Conservation (phyloP, 35 echinoderm and acorn worm species). For the Anneissia japonica region DNA sequence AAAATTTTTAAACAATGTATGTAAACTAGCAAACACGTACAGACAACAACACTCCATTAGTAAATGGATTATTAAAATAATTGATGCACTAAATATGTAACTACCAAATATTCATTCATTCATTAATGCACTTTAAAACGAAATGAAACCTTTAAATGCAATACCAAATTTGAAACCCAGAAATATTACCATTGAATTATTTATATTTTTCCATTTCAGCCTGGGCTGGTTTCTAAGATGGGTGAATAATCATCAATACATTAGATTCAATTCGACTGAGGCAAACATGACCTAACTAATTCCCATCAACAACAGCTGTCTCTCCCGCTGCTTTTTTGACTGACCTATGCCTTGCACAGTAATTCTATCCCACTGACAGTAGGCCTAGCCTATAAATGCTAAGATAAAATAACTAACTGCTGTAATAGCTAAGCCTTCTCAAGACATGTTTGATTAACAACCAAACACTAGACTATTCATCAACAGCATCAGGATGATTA, state of each 20-base stretch:
- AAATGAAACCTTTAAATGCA: background rate
- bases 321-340: background rate
- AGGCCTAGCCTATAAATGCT: background rate
- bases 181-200: background rate
- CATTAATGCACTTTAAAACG: background rate
- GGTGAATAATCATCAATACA: background rate
- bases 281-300: background rate
- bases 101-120: background rate
- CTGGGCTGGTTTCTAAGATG: background rate
- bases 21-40: too few relatives aligned
- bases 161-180: background rate
- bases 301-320: background rate
- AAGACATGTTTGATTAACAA: background rate
- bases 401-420: background rate
- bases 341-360: background rate
- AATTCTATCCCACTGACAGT: background rate
- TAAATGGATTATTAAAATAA: background rate
- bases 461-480: too few relatives aligned
- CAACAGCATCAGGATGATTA: too few relatives aligned
- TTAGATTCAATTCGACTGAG: background rate
- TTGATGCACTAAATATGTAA: background rate
- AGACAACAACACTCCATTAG: too few relatives aligned
- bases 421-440: background rate
- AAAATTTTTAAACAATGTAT: too few relatives aligned
- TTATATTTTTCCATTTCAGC: background rate